A percentile compares a stretch with the other conserved stretches of the same genome.
Conservation (phyloP, 2,888 invertebrate genomes). For the Leptinotarsa tumamoca region DNA sequence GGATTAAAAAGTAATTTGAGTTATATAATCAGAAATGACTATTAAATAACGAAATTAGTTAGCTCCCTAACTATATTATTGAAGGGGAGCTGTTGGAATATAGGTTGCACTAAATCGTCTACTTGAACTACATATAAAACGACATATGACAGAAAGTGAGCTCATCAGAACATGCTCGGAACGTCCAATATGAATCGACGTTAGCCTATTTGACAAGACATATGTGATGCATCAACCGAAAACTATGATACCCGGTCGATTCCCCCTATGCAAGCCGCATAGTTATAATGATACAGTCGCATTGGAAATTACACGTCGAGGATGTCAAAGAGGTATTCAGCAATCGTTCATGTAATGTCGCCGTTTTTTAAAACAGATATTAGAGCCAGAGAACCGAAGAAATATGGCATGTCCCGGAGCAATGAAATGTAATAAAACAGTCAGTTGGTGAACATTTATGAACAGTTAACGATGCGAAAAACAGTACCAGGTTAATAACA, state of each 20-base stretch:
- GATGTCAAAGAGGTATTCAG: conserved; percentile 23
- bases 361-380: conserved; percentile 20
- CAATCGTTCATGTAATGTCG: conserved; percentile 20
- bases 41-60: too few species aligned
- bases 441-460: conserved; percentile 53
- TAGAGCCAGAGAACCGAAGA: conserved; percentile 24
- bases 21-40: too few species aligned
- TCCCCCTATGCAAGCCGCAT: conserved; percentile 1
- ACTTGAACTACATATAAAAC: too few species aligned
- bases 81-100: too few species aligned
- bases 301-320: conserved; percentile 12
- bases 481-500: conserved; percentile 54
- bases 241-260: not conserved
- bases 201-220: not conserved
- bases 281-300: conserved; percentile 8
- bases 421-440: conserved; percentile 53
- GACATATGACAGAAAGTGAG: too few species aligned
- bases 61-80: too few species aligned
- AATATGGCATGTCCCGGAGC: conserved; percentile 48
- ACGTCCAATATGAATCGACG: too few species aligned
- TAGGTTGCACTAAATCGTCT: too few species aligned
- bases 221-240: conserved; percentile 10
- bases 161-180: too few species aligned
- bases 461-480: conserved; percentile 57
- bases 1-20: too few species aligned